Conservation (phyloP, 2,113 vertebrate genomes). For the Himantopus leucocephalus region DNA sequence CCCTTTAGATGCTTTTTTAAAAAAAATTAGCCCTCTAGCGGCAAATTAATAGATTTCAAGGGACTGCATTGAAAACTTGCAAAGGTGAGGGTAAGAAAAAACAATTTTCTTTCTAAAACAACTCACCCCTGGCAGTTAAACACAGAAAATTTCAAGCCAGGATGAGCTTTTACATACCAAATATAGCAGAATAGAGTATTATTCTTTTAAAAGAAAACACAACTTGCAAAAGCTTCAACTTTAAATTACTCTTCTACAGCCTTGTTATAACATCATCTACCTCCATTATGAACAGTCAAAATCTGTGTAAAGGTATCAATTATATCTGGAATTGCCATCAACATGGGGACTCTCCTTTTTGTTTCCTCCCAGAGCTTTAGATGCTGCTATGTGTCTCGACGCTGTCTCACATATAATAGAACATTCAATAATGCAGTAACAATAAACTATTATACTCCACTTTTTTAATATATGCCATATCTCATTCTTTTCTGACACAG, state of each 20-base stretch:
- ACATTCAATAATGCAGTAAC: not conserved
- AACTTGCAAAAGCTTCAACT: not conserved
- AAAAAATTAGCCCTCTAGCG: not conserved
- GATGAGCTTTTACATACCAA: rapidly evolving
- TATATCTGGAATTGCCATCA: not conserved
- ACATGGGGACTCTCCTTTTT: not conserved
- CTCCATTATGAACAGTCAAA: not conserved
- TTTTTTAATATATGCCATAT: not conserved
- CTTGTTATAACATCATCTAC: not conserved
- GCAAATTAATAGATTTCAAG: not conserved
- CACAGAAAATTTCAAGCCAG: not conserved
- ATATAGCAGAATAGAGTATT: not conserved
- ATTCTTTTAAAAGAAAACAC: not conserved
- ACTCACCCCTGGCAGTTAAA: not conserved
- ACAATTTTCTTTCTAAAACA: not conserved
- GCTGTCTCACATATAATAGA: not conserved
- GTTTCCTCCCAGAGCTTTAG: not conserved
- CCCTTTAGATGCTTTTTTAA: not conserved
- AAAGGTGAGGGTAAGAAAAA: not conserved
- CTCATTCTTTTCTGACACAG: not conserved
- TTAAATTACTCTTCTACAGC: not conserved
- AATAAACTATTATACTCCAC: rapidly evolving
- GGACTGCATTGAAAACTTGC: not conserved
- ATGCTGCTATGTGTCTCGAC: not conserved
- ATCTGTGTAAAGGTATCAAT: not conserved